Conservation (phyloP, 2,797 vertebrate genomes). For the Spinus pinus region DNA sequence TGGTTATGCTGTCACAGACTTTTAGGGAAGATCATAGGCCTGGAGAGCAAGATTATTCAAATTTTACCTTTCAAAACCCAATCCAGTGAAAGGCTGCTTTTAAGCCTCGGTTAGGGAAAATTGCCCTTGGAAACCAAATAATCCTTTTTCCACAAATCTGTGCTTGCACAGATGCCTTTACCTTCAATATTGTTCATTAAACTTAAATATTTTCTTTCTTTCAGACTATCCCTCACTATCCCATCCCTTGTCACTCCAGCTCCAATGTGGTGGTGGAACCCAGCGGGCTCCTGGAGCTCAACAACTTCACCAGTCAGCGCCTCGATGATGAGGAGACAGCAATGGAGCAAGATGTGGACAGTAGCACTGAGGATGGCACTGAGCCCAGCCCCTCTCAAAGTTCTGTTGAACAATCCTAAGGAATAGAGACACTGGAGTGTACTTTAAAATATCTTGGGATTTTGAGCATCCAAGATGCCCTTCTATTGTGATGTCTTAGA, state of each 20-base stretch:
- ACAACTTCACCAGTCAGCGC: slow-evolving; percentile 97
- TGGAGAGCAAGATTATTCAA: neutral
- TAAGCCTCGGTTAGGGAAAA: neutral
- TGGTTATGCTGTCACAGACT: neutral
- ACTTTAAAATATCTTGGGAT: slow-evolving; percentile 71
- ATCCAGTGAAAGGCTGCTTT: neutral
- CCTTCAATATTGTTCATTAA: neutral
- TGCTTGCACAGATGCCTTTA: neutral
- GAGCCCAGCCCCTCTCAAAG: slow-evolving; percentile 78
- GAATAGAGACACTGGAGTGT: slow-evolving; percentile 57
- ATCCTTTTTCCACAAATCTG: neutral
- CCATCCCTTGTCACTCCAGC: slow-evolving; percentile 95
- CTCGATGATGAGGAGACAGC: slow-evolving; percentile 90
- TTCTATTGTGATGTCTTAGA: slow-evolving; percentile 65
- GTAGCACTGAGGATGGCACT: slow-evolving; percentile 81
- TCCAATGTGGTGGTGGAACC: slow-evolving; percentile 98
- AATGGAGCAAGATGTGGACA: slow-evolving; percentile 94
- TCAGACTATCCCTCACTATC: slow-evolving; percentile 95
- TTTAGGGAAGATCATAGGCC: neutral
- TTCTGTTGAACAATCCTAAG: slow-evolving; percentile 79
- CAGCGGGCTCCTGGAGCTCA: slow-evolving; percentile 96
- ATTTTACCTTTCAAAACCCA: neutral
- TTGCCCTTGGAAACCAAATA: neutral
- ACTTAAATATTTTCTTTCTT: slow-evolving; percentile 32
- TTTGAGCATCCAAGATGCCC: slow-evolving; percentile 61